Evolutionary conservation across 2,888 invertebrate genomes (phyloP).

Genomic region (Synergus itoensis): DNA sequence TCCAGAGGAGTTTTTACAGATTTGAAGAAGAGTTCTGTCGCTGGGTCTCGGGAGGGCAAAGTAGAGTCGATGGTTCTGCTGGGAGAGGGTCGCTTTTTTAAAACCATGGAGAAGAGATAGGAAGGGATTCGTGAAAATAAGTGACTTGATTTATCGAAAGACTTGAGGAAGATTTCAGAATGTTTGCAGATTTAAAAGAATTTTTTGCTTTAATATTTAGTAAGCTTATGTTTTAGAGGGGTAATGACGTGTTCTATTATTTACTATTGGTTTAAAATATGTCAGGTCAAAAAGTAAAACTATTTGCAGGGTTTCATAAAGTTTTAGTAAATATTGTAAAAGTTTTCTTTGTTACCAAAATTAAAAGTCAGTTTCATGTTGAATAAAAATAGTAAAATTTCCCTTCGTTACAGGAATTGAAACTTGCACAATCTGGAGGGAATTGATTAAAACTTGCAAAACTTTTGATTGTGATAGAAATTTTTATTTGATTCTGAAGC

Average conservation of each 20-base stretch:
- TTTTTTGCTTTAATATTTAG: not conserved
- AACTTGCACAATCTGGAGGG: not conserved
- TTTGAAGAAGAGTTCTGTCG: constrained; percentile 18
- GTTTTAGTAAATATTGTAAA: no score
- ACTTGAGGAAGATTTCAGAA: not conserved
- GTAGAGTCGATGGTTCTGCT: not conserved
- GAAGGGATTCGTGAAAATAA: not conserved
- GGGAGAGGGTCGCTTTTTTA: not conserved
- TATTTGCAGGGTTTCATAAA: no score
- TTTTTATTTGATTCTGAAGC: not conserved
- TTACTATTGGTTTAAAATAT: no score
- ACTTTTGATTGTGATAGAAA: not conserved
- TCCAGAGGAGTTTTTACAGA: constrained; percentile 7
- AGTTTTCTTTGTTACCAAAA: no score
- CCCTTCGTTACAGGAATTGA: not conserved
- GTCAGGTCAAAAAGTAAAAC: no score
- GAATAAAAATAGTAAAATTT: not conserved
- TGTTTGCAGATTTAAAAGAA: not conserved
- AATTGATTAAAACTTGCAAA: not conserved
- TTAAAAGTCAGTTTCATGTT: not conserved
- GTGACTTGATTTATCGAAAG: not conserved
- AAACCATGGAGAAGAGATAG: not conserved
- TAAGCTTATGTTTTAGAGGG: no score
- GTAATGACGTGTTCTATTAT: no score
- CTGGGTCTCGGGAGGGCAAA: not conserved